A percentile compares a stretch with the other conserved stretches of the same genome.
Conservation (phyloP, 2,113 vertebrate species). For the Oncorhynchus nerka region DNA sequence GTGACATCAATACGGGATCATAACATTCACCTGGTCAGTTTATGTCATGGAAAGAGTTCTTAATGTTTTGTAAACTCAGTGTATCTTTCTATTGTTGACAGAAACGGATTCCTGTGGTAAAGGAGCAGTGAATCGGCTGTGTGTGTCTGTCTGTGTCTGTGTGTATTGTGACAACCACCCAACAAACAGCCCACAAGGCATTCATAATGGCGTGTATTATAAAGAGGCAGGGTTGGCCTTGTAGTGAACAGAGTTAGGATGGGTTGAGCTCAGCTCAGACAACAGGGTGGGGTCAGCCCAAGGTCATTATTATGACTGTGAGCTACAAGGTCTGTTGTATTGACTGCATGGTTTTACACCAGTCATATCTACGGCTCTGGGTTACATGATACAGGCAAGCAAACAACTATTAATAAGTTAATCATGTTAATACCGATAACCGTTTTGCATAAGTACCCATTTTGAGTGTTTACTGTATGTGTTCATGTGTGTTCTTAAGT, state of each 20-base stretch:
- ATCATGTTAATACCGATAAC: not conserved
- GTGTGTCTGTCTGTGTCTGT: not conserved
- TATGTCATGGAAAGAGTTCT: too few species aligned
- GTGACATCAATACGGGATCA: too few species aligned
- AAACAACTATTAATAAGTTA: not conserved
- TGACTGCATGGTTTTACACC: too few species aligned
- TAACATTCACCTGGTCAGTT: too few species aligned
- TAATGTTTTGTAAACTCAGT: too few species aligned
- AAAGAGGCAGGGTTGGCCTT: too few species aligned
- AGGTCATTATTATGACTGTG: not conserved
- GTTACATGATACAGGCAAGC: not conserved
- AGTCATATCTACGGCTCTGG: too few species aligned
- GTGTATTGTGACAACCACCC: not conserved
- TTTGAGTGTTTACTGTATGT: not conserved
- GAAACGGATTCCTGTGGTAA: not conserved
- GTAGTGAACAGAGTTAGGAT: too few species aligned
- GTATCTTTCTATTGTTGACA: not conserved
- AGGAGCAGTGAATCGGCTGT: not conserved
- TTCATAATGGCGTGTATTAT: not conserved
- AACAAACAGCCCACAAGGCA: not conserved
- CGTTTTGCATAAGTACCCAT: not conserved
- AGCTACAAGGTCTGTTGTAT: not conserved
- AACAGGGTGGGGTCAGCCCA: slow-evolving; percentile 2
- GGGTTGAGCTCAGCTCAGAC: not conserved
- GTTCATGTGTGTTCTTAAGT: not conserved